Evolutionary conservation across 2,888 invertebrate species (phyloP), one percentile per base, ranked within the genome.

Genomic region (Macrosoma leucophasiata): DNA sequence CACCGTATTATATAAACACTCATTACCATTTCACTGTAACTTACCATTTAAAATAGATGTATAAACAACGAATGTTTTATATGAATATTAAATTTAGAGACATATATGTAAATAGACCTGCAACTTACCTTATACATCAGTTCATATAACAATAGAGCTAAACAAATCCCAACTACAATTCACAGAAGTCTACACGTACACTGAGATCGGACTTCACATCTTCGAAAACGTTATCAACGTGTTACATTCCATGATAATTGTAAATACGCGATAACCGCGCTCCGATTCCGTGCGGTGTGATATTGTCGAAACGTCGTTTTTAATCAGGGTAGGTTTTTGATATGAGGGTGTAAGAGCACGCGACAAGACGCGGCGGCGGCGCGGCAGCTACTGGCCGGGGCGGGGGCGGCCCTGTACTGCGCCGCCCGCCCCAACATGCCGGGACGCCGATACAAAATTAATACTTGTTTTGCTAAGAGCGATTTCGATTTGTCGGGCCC

Each of bases 381-480:
- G 64, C 76, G 71, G 58, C 56, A 52, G 58, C 55, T 62, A 79
- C 81, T 79, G 72, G 54, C 60, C 50, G 62, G 73, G 76, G 73
- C 69, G 76, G 75, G 77, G 57, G 53, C 49, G 50, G 41, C 72
- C 72, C 36, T 27, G 35, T 26, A 72, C 68, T 71, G 75, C 72
- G 71, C 75, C 58, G 58, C 56, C 62, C 58, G 52, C 60, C 55
- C 59, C 48, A 44, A 55, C 52, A 40, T 42, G 43, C 58, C 57
- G 58, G 58, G 64, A 70, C 65, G 62, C 70, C 77, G 77, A 81
- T 79, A 79, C 79, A 78, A 78, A 79, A 81, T 82, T 82, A 82
- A 82, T 82, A 82, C 82, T 81, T 81, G 77, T 81, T 81, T 81
- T 76, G 73, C 75, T 75, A 77, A 79, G 78, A 81, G 74, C 77